Evolutionary conservation across 2,888 invertebrate species (phyloP).

Genomic region (Pollenia angustigena): DNA sequence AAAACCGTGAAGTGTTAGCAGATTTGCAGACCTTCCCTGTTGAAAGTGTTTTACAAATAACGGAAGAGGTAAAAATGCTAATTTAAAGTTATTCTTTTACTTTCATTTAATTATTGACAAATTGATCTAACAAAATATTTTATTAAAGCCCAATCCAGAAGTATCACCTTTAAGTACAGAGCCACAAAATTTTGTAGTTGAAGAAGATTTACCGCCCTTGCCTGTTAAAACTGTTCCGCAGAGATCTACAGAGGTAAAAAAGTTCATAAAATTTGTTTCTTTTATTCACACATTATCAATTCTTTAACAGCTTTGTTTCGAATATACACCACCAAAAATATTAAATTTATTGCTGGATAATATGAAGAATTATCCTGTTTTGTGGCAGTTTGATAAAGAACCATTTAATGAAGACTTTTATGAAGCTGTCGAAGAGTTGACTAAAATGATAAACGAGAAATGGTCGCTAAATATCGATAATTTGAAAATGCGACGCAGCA

Average conservation of each 20-base stretch:
- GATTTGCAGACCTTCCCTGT: too few relatives aligned
- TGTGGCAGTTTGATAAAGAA: conserved; percentile 48
- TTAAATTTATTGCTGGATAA: conserved; percentile 50
- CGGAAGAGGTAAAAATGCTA: too few relatives aligned
- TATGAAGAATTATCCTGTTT: conserved; percentile 41
- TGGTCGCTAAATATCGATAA: conserved; percentile 52
- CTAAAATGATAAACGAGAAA: conserved; percentile 39
- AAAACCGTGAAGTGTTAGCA: background rate
- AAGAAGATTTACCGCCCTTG: background rate
- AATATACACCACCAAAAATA: conserved; percentile 45
- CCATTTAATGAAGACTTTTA: conserved; percentile 44
- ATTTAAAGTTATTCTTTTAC: too few relatives aligned
- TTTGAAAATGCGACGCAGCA: conserved; percentile 56
- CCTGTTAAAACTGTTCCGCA: background rate
- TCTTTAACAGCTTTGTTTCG: conserved; percentile 46
- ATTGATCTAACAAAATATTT: too few relatives aligned
- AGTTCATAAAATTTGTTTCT: background rate
- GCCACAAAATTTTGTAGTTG: background rate
- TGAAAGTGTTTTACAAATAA: too few relatives aligned
- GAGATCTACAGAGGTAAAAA: conserved; percentile 34
- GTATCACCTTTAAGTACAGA: too few relatives aligned
- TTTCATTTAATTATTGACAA: too few relatives aligned
- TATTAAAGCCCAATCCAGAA: too few relatives aligned
- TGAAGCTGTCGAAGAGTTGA: conserved; percentile 34
- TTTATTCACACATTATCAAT: background rate